Base-by-base conservation (phyloP, 2,888 invertebrate genomes). In the Malthinus seriepunctatus region DNA sequence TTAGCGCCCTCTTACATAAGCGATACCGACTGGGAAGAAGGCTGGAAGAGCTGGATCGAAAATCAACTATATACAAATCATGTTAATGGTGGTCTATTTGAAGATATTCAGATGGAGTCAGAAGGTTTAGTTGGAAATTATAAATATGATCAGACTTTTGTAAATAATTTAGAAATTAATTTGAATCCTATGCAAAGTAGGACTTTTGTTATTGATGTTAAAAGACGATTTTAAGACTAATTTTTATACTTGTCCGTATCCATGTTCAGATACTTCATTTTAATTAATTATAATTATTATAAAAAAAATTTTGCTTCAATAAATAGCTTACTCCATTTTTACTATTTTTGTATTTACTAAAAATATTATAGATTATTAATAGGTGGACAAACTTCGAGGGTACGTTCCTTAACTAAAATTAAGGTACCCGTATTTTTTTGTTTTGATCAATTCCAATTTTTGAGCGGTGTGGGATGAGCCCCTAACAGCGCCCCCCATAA, bases 131-230 rank as follows among this genome's bases (percentile, higher is more conserved):
- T 15, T 9, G n/a, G 15, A 4, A 23, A n/a, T n/a, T n/a, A n/a
- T n/a, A n/a, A 5, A 23, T 2, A 23, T 23, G 39, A 15, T 8
- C 15, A 15, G 6, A 6, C 7, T 15, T 15, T n/a, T 37, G 48
- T 61, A 32, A 53, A 60, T 32, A 50, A 64, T 38, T 52, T 71
- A 45, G 73, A 32, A 32, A 23, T 53, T 32, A 37, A n/a, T 7
- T 37, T 53, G 10, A 32, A 37, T 2, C 47, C 53, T 8, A 46
- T 47, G 47, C 46, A 53, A 53, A 53, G 35, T 12, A 34, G 53
- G 2, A 53, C 53, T n/a, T 53, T 53, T 47, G 34, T 53, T 47
- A 14, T 53, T 10, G 48, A 15, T 2, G n/a, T 44, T 10, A 44
- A 15, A 9, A 23, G 35, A 15, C n/a, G 10, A 42, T 23, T 39